phyloP scores from a whole-genome alignment of 1,140 invertebrate species.

The Cylas formicarius region DNA sequence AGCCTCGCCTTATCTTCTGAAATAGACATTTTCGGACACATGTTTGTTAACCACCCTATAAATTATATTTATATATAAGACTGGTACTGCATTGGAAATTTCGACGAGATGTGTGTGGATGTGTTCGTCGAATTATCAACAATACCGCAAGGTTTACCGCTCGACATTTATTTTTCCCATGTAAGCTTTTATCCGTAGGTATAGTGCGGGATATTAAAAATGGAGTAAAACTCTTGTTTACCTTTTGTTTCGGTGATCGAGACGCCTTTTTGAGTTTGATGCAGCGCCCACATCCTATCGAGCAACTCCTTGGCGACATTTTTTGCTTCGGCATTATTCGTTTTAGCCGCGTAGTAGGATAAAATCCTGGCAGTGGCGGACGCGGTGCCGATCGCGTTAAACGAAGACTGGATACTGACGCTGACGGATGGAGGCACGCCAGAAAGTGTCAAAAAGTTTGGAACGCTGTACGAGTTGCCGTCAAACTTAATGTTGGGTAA shows the following conservation, averaged over 20 bases:
- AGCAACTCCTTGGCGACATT: neutral
- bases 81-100: too few relatives aligned
- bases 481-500: neutral
- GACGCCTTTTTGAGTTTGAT: slow-evolving; percentile 1
- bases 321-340: slow-evolving; percentile 4
- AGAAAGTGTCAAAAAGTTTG: neutral
- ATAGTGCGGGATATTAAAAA: too few relatives aligned
- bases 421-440: slow-evolving; percentile 1
- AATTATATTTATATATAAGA: too few relatives aligned
- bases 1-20: too few relatives aligned
- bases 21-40: too few relatives aligned
- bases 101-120: too few relatives aligned
- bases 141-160: too few relatives aligned
- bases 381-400: neutral
- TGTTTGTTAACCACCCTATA: too few relatives aligned
- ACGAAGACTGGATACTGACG: neutral
- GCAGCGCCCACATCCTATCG: slow-evolving; percentile 3
- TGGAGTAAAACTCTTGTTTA: too few relatives aligned
- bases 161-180: too few relatives aligned
- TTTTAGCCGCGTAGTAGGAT: slow-evolving; percentile 7
- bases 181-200: too few relatives aligned
- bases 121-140: too few relatives aligned
- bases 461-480: neutral
- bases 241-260: neutral
- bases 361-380: slow-evolving; percentile 3